Evolutionary conservation across 2,797 vertebrate genomes (phyloP).

Genomic region (Pempheris klunzingeri): DNA sequence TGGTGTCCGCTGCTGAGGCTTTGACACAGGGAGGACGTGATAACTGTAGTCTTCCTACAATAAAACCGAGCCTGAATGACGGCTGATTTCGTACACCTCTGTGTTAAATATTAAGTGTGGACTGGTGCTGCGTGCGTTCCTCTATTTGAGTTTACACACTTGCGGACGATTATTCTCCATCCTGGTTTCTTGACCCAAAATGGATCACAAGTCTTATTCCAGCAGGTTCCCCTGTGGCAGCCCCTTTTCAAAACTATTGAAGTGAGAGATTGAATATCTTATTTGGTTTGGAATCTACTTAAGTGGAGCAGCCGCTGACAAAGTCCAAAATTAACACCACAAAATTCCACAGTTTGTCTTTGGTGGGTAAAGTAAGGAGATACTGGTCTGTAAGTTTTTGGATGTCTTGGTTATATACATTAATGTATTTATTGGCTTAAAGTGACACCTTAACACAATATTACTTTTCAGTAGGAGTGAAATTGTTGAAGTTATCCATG

Average conservation of each 20-base stretch:
- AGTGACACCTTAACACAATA: background rate
- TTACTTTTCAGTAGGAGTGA: background rate
- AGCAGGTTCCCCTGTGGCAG: constrained; percentile 33
- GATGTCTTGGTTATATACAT: background rate
- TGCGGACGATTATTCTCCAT: constrained; percentile 34
- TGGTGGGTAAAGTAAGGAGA: constrained; percentile 17
- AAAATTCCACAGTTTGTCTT: constrained; percentile 40
- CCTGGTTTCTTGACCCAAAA: constrained; percentile 46
- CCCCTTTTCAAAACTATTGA: constrained; percentile 29
- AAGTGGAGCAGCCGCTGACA: constrained; percentile 5
- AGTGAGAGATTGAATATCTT: constrained; percentile 23
- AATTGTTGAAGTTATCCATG: background rate
- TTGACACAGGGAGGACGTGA: constrained; percentile 35
- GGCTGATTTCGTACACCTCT: constrained; percentile 26
- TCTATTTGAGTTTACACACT: constrained; percentile 30
- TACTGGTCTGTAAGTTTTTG: background rate
- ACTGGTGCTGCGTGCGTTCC: constrained; percentile 43
- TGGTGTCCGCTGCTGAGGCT: constrained; percentile 28
- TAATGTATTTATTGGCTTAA: background rate
- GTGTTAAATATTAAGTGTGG: constrained; percentile 57
- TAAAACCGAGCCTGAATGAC: constrained; percentile 46
- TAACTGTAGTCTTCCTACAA: constrained; percentile 39
- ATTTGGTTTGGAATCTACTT: constrained; percentile 47
- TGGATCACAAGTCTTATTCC: constrained; percentile 41
- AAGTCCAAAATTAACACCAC: constrained; percentile 44